Evolutionary conservation across 2,888 invertebrate species (phyloP).

Genomic region (Ennomos fuscantarius): DNA sequence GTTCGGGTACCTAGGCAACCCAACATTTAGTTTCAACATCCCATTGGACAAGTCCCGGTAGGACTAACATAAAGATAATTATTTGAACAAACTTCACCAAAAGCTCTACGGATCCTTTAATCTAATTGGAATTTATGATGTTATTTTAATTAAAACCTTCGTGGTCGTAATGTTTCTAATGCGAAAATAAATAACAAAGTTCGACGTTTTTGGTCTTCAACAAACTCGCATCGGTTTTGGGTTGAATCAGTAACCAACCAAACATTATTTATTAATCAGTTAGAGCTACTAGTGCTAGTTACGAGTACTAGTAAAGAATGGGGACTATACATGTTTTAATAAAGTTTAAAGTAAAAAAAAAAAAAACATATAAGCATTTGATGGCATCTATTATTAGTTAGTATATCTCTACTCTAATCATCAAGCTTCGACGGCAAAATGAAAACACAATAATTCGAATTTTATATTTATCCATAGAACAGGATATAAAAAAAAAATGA

Average conservation of each 20-base stretch:
- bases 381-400: too few species aligned
- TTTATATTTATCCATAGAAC: too few species aligned
- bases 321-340: too few species aligned
- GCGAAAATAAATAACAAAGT: conserved; percentile 36
- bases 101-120: conserved; percentile 45
- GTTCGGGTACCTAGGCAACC: conserved; percentile 18
- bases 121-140: conserved; percentile 49
- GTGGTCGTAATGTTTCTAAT: conserved; percentile 36
- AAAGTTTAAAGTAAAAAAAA: too few species aligned
- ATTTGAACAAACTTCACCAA: conserved; percentile 50
- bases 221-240: conserved; percentile 10
- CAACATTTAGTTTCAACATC: conserved; percentile 30
- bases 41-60: conserved; percentile 29
- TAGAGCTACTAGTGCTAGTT: too few species aligned
- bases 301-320: too few species aligned
- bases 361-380: too few species aligned
- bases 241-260: background rate
- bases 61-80: conserved; percentile 50
- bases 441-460: too few species aligned
- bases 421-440: too few species aligned
- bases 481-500: too few species aligned
- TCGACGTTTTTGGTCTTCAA: conserved; percentile 26
- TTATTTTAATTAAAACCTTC: conserved; percentile 47
- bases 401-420: too few species aligned
- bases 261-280: background rate